Evolutionary conservation across 2,113 vertebrate species (phyloP), one percentile per base, ranked within the genome.

Genomic region (Fulica atra): DNA sequence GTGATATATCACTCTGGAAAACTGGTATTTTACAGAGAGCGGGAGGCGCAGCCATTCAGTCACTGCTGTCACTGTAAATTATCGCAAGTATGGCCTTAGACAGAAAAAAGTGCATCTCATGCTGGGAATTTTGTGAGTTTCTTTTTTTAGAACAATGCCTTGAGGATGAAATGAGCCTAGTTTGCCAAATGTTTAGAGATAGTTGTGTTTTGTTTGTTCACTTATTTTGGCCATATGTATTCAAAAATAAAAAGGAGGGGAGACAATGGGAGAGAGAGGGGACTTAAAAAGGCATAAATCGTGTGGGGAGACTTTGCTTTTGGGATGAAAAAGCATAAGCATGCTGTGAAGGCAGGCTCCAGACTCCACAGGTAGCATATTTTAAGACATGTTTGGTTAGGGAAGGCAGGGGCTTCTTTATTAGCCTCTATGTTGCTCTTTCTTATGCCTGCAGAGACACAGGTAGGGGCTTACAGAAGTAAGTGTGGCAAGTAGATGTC

Each of bases 11-110:
- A 57, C n/a, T 65, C 16, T 79, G 48, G 35, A 92, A 96, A 95
- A 68, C 57, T 92, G 71, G 26, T 93, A 38, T 88, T 95, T 94
- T 76, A 54, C 24, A 82, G 35, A 61, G 33, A 76, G 48, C 2
- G 1, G 59, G 76, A 95, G 35, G 54, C 51, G 88, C 26, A 93
- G 48, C 51, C 72, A 66, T 53, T 89, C 84, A 88, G 79, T 87
- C 48, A 66, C 64, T 89, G 69, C 87, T 96, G 95, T 95, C 92
- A 92, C 64, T 94, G 83, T n/a, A 57, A 88, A 95, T 96, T 94
- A 95, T n/a, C 4, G 3, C 26, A 66, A 86, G 46, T 28, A 31
- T 54, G 65, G 71, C 71, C 82, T 85, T 61, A 77, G 78, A 95
- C 83, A 76, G 72, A 88, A 95, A 46, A 92, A 94, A 96, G 68